These are phyloP conservation scores for Masnerella sp. DNA, from an alignment of 2,888 invertebrate species.

Conservation along the genomic window DNA sequence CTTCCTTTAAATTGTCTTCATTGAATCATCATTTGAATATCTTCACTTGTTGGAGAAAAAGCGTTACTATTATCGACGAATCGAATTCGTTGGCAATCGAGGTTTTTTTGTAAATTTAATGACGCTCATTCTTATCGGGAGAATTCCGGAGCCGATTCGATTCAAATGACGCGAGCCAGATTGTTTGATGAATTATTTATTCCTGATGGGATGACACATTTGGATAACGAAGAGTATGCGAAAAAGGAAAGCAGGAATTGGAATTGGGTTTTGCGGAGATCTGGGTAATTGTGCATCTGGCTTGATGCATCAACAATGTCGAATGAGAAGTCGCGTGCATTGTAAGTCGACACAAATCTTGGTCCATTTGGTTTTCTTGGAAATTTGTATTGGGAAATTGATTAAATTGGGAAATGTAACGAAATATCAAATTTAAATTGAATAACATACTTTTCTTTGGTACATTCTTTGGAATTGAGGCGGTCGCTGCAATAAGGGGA, in stretches of 20 bases:
- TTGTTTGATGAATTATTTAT: conserved; percentile 47
- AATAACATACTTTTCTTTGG: too few relatives aligned
- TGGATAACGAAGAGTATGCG: conserved; percentile 23
- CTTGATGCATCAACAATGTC: conserved; percentile 12
- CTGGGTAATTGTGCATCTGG: conserved; percentile 6
- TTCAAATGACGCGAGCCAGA: conserved; percentile 20
- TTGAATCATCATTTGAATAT: background rate
- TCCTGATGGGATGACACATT: conserved; percentile 35
- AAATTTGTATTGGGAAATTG: too few relatives aligned
- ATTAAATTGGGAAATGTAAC: too few relatives aligned
- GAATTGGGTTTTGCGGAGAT: conserved; percentile 16
- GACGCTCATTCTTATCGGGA: conserved; percentile 4
- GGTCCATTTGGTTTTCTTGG: too few relatives aligned
- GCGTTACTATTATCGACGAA: background rate
- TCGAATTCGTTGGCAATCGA: background rate
- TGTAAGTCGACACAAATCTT: too few relatives aligned
- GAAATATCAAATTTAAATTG: too few relatives aligned
- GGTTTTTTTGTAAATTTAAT: background rate
- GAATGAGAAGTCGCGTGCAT: conserved; percentile 1
- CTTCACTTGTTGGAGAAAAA: background rate
- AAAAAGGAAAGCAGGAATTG: conserved; percentile 13
- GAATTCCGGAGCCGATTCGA: conserved; percentile 7
- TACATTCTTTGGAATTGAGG: too few relatives aligned
- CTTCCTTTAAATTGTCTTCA: background rate
- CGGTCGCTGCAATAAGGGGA: too few relatives aligned